These are phyloP conservation scores for Oedothorax gibbosus DNA, from an alignment of 1,140 invertebrate genomes.

Conservation along the genomic window DNA sequence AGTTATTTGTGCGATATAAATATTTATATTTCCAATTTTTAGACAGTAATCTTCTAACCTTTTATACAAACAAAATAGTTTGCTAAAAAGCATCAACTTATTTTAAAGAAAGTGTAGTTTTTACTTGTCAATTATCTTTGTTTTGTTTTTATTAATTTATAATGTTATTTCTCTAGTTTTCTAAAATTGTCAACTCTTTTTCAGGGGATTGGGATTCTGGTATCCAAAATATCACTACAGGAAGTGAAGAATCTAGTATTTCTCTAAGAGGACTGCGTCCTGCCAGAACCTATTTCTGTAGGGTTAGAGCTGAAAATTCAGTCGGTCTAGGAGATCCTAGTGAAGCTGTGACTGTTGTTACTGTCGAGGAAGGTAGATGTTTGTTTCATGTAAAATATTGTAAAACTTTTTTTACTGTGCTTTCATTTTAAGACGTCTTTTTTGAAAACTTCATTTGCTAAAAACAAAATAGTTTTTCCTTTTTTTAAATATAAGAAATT, in stretches of 20 bases:
- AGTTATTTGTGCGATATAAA: neutral
- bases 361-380: conserved; percentile 79
- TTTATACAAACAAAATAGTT: neutral
- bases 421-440: no score
- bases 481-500: no score
- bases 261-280: conserved; percentile 75
- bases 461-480: no score
- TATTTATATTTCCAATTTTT: neutral
- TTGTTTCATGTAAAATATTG: conserved; percentile 14
- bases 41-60: neutral
- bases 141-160: no score
- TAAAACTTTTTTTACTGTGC: neutral
- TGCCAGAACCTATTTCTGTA: conserved; percentile 90
- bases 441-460: no score
- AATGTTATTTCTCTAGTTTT: neutral
- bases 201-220: conserved; percentile 41
- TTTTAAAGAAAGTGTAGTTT: no score
- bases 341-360: conserved; percentile 82
- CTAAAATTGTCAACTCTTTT: conserved; percentile 4
- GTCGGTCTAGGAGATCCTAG: conserved; percentile 82
- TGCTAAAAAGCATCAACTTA: neutral
- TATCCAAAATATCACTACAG: conserved; percentile 51
- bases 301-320: conserved; percentile 78
- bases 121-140: no score
- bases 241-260: conserved; percentile 48